phyloP scores from a whole-genome alignment of 2,113 vertebrate genomes.

The Sapajus apella region DNA sequence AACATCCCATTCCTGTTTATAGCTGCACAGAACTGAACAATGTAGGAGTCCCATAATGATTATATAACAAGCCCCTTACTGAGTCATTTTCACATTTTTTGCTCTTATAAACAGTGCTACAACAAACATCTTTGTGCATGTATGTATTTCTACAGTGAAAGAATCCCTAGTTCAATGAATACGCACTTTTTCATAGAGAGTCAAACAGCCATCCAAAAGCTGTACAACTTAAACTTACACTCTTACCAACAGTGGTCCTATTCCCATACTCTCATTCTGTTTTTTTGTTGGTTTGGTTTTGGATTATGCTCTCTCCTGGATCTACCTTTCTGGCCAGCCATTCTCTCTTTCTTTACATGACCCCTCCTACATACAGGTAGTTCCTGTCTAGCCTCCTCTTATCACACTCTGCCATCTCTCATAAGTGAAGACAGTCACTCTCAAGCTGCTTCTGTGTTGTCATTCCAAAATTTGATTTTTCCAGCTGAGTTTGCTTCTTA shows the following conservation, averaged over 20 bases:
- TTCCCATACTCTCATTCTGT: background rate
- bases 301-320: background rate
- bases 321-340: background rate
- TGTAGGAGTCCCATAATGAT: background rate
- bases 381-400: background rate
- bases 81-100: background rate
- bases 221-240: background rate
- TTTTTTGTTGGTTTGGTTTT: background rate
- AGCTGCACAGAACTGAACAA: background rate
- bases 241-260: background rate
- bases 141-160: background rate
- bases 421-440: background rate
- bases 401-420: background rate
- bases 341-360: background rate
- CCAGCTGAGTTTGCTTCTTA: background rate
- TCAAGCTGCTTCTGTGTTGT: background rate
- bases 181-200: background rate
- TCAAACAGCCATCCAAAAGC: background rate
- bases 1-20: background rate
- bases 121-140: background rate
- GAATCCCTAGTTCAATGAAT: background rate
- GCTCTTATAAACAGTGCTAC: background rate
- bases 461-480: constrained; percentile 30
- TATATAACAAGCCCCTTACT: background rate
- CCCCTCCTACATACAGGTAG: background rate